Conservation (phyloP, 2,797 vertebrate genomes). For the Crypturellus tataupa region DNA sequence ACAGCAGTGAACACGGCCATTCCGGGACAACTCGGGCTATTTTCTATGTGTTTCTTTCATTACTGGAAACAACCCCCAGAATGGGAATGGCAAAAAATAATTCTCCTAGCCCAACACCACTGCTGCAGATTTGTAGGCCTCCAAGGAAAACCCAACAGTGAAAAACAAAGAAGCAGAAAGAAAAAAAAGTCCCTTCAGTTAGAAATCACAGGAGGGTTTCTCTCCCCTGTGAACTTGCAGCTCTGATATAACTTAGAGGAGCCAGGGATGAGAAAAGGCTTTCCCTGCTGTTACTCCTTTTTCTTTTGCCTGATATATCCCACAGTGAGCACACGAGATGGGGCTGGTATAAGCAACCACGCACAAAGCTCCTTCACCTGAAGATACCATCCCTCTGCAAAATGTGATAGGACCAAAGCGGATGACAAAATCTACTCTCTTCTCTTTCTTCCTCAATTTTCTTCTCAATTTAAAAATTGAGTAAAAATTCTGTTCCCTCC, state of each 20-base stretch:
- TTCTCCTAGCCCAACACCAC: neutral
- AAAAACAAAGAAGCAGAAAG: neutral
- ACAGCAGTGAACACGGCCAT: neutral
- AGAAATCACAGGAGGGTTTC: neutral
- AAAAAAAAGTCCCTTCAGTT: neutral
- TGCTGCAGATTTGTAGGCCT: neutral
- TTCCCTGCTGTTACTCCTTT: neutral
- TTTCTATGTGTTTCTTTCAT: neutral
- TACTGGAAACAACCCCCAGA: neutral
- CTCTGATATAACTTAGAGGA: neutral
- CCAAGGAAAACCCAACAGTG: neutral
- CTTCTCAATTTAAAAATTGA: neutral
- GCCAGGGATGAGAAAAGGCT: neutral
- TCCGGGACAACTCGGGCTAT: neutral
- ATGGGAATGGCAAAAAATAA: neutral
- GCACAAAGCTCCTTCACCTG: neutral
- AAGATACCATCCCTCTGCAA: neutral
- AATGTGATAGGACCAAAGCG: accelerated
- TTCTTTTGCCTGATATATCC: neutral
- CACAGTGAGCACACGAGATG: neutral
- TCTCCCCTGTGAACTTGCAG: neutral
- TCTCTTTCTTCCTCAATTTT: neutral
- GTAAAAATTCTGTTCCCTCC: neutral
- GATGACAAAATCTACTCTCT: neutral
- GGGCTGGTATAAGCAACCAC: neutral